phyloP scores from a whole-genome alignment of 2,113 vertebrate species.

The Pluvialis apricaria region DNA sequence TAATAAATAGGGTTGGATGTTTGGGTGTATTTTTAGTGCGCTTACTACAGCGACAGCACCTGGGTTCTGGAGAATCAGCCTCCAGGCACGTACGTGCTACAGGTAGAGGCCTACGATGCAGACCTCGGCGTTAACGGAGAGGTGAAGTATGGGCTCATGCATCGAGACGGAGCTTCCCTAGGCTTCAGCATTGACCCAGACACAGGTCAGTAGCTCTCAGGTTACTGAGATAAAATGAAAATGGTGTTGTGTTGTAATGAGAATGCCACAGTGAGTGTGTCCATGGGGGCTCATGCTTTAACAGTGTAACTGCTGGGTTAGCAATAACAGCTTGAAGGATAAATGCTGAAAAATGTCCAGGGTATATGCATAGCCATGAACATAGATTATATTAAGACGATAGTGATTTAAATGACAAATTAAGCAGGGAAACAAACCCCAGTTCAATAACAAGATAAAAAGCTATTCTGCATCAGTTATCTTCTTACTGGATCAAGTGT shows the following conservation, averaged over 20 bases:
- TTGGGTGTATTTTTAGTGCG: constrained; percentile 74
- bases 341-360: not conserved
- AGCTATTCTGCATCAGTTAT: not conserved
- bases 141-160: constrained; percentile 88
- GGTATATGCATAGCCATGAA: not conserved
- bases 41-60: constrained; percentile 82
- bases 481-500: not conserved
- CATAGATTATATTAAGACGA: not conserved
- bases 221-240: not conserved
- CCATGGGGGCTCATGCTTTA: not conserved
- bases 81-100: constrained; percentile 77
- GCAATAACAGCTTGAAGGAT: not conserved
- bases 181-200: constrained; percentile 82
- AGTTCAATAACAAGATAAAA: not conserved
- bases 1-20: not conserved
- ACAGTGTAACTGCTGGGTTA: not conserved
- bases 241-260: not conserved
- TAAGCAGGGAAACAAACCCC: not conserved
- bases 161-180: constrained; percentile 76
- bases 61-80: constrained; percentile 87
- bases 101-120: constrained; percentile 81
- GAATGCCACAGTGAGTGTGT: not conserved
- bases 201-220: constrained; percentile 71
- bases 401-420: not conserved
- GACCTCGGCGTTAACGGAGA: constrained; percentile 85